Percentiles rank a stretch among this genome's conserved stretches.
phyloP scores from a whole-genome alignment of 2,888 invertebrate genomes.

The Ptilodon capucinus region DNA sequence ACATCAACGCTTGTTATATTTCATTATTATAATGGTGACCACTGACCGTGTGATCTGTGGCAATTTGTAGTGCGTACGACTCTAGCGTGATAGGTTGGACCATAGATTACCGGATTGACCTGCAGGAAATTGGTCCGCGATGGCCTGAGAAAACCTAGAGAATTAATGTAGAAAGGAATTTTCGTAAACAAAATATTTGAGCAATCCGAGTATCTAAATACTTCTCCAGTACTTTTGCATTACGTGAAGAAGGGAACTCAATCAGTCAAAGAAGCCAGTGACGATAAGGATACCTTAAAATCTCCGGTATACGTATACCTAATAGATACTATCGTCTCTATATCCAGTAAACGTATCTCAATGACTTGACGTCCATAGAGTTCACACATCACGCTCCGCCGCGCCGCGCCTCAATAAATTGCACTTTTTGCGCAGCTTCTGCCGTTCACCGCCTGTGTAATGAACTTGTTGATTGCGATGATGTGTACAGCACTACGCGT shows the following conservation, averaged over 20 bases:
- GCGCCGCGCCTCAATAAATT: conserved; percentile 19
- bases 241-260: no score
- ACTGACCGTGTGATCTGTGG: conserved; percentile 7
- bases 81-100: conserved; percentile 16
- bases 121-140: conserved; percentile 1
- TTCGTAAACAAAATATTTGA: no score
- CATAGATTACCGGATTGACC: conserved; percentile 8
- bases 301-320: no score
- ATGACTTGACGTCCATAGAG: conserved; percentile 5
- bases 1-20: conserved; percentile 12
- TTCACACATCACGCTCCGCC: conserved; percentile 17
- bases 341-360: neutral
- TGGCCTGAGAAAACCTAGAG: conserved; percentile 16
- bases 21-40: conserved; percentile 8
- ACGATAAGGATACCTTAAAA: no score
- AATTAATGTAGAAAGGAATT: neutral
- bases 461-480: conserved; percentile 16
- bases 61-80: conserved; percentile 9
- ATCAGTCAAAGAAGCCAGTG: no score
- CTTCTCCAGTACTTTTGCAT: no score
- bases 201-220: no score
- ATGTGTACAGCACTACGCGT: no score
- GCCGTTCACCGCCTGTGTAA: conserved; percentile 6
- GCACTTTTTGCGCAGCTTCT: conserved; percentile 13
- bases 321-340: neutral